phyloP scores from a whole-genome alignment of 2,113 vertebrate genomes.

The Dolichallabes microphthalmus region DNA sequence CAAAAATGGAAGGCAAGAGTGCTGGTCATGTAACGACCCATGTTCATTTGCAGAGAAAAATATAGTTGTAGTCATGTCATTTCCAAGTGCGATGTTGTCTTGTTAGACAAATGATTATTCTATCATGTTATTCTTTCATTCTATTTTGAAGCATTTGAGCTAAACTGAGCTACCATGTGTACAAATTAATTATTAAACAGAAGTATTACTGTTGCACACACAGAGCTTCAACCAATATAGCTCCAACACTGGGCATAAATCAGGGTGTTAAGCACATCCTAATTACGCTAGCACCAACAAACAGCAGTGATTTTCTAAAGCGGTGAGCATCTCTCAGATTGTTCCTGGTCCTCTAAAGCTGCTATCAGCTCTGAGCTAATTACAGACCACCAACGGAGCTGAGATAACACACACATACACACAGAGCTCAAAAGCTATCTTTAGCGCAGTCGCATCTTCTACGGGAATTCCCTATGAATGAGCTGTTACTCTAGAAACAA shows the following conservation, averaged over 20 bases:
- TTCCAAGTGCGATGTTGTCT: neutral
- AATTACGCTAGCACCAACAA: slow-evolving; percentile 35
- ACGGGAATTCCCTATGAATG: neutral
- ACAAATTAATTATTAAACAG: neutral
- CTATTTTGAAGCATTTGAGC: neutral
- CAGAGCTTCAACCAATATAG: neutral
- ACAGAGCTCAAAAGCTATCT: neutral
- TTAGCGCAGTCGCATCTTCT: neutral
- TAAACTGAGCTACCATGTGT: neutral
- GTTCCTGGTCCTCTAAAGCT: slow-evolving; percentile 9
- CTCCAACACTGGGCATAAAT: neutral
- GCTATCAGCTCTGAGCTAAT: slow-evolving; percentile 41
- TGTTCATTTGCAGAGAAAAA: neutral
- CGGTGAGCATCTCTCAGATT: neutral
- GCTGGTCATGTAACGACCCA: neutral
- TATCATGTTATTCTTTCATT: neutral
- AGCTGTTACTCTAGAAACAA: neutral
- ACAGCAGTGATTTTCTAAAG: slow-evolving; percentile 9
- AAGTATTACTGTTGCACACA: neutral
- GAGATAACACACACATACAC: slow-evolving; percentile 15
- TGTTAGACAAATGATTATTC: neutral
- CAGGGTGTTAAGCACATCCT: slow-evolving; percentile 21
- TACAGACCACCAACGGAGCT: slow-evolving; percentile 33
- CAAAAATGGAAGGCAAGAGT: neutral
- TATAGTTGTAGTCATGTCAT: neutral